Base-by-base conservation (phyloP, 2,888 invertebrate genomes). In the Synergus umbraculus region DNA sequence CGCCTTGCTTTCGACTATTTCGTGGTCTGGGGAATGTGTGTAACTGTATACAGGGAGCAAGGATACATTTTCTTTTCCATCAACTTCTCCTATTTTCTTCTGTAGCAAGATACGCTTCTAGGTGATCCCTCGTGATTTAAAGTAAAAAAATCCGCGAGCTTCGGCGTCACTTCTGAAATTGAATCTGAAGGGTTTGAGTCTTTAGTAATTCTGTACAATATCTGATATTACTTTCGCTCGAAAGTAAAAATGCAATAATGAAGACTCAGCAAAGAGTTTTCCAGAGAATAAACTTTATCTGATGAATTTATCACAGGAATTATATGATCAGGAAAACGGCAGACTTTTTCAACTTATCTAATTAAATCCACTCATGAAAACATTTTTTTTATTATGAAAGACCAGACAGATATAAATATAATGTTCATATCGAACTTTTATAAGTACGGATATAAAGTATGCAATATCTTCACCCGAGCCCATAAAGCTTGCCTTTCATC, bases 81-180 rank as follows among this genome's bases (percentile, higher is more conserved):
- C 81, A 78, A 78, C 80, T 83, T 85, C 79, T 81, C 81, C 66
- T 76, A 76, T 49, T 22, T 43, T 60, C 49, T 46, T 49, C 12
- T 13, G 15, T 13, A 4, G 46, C 29, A 15, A 46, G 29, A 49
- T 29, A 73, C 54, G 73, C 73, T 49, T 73, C 54, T 49, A 73
- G 73, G 54, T 73, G 73, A 54, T 73, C 73, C 73, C 54, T 73
- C 37, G 73, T 54, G 73, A 73, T 73, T 73, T 49, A 37, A 54
- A 73, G 73, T 54, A 73, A 49, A 66, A 37, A 73, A 73, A 73
- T 73, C 54, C 73, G 37, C 37, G 54, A 73, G 73, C 73, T 73
- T 54, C n/a, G 37, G 10, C 37, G 73, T 73, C 54, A 76, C 13
- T 43, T 29, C 15, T 64, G 29, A 60, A 63, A 60, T 76, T 76